phyloP scores from a whole-genome alignment of 2,797 vertebrate species.

The Ctenopoma multispine region DNA sequence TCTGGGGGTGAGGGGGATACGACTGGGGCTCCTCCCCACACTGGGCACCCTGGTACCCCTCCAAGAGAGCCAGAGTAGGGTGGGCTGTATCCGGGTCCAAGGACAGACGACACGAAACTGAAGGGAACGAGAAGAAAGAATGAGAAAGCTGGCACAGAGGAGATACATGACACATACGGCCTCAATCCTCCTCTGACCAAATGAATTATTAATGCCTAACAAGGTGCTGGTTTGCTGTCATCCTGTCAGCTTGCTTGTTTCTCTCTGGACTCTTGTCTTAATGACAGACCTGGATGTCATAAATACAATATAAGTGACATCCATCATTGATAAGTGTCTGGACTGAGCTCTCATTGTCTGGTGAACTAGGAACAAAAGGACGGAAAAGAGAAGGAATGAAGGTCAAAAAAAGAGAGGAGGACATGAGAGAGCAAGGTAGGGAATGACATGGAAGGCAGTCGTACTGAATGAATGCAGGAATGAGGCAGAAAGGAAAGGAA shows the following conservation, averaged over 20 bases:
- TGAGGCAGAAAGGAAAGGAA: background rate
- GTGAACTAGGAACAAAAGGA: background rate
- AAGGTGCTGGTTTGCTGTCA: slow-evolving; percentile 35
- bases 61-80: slow-evolving; percentile 75
- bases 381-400: background rate
- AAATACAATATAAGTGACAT: slow-evolving; percentile 59
- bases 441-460: background rate
- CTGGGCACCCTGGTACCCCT: slow-evolving; percentile 68
- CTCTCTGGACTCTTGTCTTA: slow-evolving; percentile 7
- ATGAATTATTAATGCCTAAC: slow-evolving; percentile 58
- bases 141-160: slow-evolving; percentile 15
- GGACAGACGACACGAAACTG: slow-evolving; percentile 69
- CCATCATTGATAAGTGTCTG: slow-evolving; percentile 53
- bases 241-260: slow-evolving; percentile 38
- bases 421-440: background rate
- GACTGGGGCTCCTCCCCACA: slow-evolving; percentile 79
- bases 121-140: background rate
- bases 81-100: slow-evolving; percentile 76
- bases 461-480: background rate
- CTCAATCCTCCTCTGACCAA: slow-evolving; percentile 17
- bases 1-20: slow-evolving; percentile 69
- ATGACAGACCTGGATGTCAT: slow-evolving; percentile 50
- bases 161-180: slow-evolving; percentile 32
- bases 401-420: background rate
- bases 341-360: slow-evolving; percentile 29